These are phyloP conservation scores for Drosophila lacertosa DNA, from an alignment of 1,140 invertebrate genomes.

Conservation along the genomic window DNA sequence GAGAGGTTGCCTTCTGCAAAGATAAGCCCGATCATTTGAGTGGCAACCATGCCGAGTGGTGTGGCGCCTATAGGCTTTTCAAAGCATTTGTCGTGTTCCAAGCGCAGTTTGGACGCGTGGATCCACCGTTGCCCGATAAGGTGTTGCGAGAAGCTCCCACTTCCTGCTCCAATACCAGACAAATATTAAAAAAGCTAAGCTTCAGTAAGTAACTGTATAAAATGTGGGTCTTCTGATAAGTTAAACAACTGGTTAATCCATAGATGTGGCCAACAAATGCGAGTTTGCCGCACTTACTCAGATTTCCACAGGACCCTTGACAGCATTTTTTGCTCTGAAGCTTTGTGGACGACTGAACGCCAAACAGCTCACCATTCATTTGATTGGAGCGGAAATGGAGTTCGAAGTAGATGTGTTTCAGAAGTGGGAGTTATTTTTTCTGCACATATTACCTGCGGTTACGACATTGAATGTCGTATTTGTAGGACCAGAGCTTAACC, in stretches of 20 bases:
- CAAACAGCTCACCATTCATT: slow-evolving; percentile 59
- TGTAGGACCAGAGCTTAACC: slow-evolving; percentile 87
- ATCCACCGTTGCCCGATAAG: slow-evolving; percentile 86
- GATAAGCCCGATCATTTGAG: slow-evolving; percentile 84
- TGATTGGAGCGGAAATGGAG: slow-evolving; percentile 87
- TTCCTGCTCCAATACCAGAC: slow-evolving; percentile 55
- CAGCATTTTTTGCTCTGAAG: slow-evolving; percentile 86
- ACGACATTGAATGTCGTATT: slow-evolving; percentile 86
- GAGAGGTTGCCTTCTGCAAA: slow-evolving; percentile 85
- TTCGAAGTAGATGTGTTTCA: slow-evolving; percentile 88
- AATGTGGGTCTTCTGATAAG: too few species aligned
- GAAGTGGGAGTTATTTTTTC: slow-evolving; percentile 89
- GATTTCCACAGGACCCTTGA: slow-evolving; percentile 87
- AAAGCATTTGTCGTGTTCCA: slow-evolving; percentile 85
- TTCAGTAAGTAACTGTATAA: slow-evolving; percentile 47
- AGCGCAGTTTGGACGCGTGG: slow-evolving; percentile 85
- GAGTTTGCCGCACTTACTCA: slow-evolving; percentile 88
- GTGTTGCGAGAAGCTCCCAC: slow-evolving; percentile 75
- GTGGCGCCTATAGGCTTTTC: slow-evolving; percentile 85
- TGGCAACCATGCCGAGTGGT: slow-evolving; percentile 85
- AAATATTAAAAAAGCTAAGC: slow-evolving; percentile 62
- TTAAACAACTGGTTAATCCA: too few species aligned
- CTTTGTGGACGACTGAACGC: slow-evolving; percentile 75
- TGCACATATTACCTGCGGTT: slow-evolving; percentile 87
- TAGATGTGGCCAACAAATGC: slow-evolving; percentile 85